phyloP scores from a whole-genome alignment of 2,113 vertebrate genomes.

The Cyanoramphus novaezelandiae region DNA sequence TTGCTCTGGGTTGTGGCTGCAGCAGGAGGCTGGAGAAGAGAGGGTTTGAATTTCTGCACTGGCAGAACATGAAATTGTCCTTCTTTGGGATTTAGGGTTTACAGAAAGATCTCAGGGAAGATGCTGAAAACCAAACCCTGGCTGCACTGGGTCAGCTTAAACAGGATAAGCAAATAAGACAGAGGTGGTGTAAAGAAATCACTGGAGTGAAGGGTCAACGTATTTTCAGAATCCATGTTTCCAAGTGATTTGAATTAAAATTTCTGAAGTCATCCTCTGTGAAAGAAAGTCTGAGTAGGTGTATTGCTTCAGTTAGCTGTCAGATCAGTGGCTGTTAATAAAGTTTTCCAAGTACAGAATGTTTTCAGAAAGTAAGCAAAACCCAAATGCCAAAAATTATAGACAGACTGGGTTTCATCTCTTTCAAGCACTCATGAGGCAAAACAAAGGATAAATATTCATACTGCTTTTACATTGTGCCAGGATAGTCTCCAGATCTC shows the following conservation, averaged over 20 bases:
- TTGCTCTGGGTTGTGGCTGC: fast-evolving
- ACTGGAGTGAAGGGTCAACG: background rate
- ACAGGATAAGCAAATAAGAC: background rate
- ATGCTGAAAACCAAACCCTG: background rate
- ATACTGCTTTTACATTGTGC: background rate
- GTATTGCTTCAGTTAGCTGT: background rate
- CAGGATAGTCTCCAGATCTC: background rate
- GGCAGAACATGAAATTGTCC: no score
- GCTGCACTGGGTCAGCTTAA: background rate
- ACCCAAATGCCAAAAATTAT: background rate
- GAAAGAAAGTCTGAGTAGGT: background rate
- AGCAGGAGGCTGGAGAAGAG: background rate
- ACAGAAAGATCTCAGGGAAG: background rate
- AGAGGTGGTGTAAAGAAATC: background rate
- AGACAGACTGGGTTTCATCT: background rate
- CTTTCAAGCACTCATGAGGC: background rate
- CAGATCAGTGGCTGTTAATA: background rate
- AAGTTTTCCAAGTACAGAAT: background rate
- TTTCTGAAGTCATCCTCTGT: background rate
- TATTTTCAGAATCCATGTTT: background rate
- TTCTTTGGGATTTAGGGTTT: background rate
- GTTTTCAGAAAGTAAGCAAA: background rate
- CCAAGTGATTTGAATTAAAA: background rate
- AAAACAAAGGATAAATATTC: background rate
- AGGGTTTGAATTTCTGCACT: background rate